Evolutionary conservation across 2,888 invertebrate species (phyloP).

Genomic region (Tryphoninae sp.): DNA sequence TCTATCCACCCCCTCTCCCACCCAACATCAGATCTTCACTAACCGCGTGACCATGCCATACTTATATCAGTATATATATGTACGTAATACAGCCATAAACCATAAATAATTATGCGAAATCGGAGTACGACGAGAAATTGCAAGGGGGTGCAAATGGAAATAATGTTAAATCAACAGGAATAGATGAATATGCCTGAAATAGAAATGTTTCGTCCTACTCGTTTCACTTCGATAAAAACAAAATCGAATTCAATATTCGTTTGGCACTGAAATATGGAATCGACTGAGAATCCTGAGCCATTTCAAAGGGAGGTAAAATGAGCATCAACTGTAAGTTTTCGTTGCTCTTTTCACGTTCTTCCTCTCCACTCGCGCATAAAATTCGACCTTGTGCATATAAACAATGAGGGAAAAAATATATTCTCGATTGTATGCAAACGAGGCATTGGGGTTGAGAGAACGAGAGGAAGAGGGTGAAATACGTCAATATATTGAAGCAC

Average conservation of each 20-base stretch:
- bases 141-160: neutral
- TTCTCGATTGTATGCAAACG: slow-evolving; percentile 46
- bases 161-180: neutral
- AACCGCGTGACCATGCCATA: slow-evolving; percentile 20
- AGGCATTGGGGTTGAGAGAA: neutral
- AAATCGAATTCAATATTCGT: neutral
- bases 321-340: neutral
- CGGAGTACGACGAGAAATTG: slow-evolving; percentile 2
- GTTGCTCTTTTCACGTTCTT: neutral
- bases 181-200: neutral
- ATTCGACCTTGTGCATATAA: slow-evolving; percentile 24
- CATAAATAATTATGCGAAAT: slow-evolving; percentile 45
- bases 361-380: slow-evolving; percentile 21
- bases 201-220: too few species aligned
- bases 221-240: neutral
- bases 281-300: neutral
- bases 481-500: slow-evolving; percentile 42
- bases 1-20: slow-evolving; percentile 46
- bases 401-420: slow-evolving; percentile 33
- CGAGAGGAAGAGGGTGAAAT: slow-evolving; percentile 16
- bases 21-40: slow-evolving; percentile 20
- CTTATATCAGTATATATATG: neutral
- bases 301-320: slow-evolving; percentile 25
- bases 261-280: neutral
- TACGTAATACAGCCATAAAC: slow-evolving; percentile 14